Evolutionary conservation across 2,113 vertebrate genomes (phyloP).

Genomic region (Chaetura pelagica): DNA sequence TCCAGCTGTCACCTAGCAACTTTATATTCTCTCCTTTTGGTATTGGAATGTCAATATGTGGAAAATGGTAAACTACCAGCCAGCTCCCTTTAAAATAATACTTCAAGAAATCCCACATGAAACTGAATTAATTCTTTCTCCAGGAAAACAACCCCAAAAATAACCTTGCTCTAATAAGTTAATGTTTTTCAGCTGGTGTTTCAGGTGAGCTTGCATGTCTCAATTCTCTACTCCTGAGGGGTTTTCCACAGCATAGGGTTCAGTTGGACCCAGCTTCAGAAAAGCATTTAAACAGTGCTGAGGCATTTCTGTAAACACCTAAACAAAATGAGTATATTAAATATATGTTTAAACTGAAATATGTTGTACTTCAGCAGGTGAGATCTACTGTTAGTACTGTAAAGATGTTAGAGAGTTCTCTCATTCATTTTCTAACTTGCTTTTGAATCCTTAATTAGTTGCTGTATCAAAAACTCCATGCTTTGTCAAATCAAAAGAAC

Average conservation of each 20-base stretch:
- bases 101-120: not conserved
- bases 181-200: not conserved
- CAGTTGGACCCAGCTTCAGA: not conserved
- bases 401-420: not conserved
- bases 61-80: not conserved
- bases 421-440: not conserved
- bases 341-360: not conserved
- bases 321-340: not conserved
- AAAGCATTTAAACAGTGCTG: not conserved
- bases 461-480: not conserved
- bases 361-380: not conserved
- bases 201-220: not conserved
- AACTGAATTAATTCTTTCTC: not conserved
- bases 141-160: not conserved
- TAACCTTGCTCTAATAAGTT: not conserved
- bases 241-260: not conserved
- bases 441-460: not conserved
- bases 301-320: not conserved
- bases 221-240: not conserved
- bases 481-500: not conserved
- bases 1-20: not conserved
- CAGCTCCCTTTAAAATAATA: conserved; percentile 2
- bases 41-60: not conserved
- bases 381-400: not conserved
- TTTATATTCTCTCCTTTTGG: conserved; percentile 20